Conservation (phyloP, 2,797 vertebrate species). For the Hafferia zeledoni region DNA sequence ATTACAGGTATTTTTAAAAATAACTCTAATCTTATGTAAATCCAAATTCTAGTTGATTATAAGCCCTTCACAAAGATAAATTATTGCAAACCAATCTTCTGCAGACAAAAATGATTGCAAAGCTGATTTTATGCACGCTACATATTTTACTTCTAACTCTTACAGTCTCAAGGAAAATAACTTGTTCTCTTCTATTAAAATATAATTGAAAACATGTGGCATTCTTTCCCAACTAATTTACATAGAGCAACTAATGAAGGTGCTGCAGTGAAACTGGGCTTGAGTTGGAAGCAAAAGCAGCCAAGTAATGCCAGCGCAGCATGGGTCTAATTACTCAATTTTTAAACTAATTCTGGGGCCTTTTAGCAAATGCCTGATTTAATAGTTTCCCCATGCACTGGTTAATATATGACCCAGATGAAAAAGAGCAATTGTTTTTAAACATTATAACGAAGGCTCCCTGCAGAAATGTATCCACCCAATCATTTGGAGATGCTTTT, state of each 20-base stretch:
- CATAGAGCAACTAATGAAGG: slow-evolving; percentile 62
- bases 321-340: slow-evolving; percentile 73
- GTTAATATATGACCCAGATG: slow-evolving; percentile 48
- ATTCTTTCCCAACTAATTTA: slow-evolving; percentile 62
- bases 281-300: slow-evolving; percentile 46
- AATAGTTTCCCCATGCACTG: slow-evolving; percentile 46
- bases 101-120: slow-evolving; percentile 19
- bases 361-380: slow-evolving; percentile 60
- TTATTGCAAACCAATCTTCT: slow-evolving; percentile 31
- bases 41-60: slow-evolving; percentile 16
- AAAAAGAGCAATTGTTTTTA: slow-evolving; percentile 61
- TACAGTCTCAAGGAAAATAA: slow-evolving; percentile 29
- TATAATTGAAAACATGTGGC: slow-evolving; percentile 59
- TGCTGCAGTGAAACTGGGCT: slow-evolving; percentile 34
- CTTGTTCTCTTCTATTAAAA: slow-evolving; percentile 63
- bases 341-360: slow-evolving; percentile 73
- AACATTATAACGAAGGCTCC: background rate
- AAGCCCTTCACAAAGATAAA: slow-evolving; percentile 19
- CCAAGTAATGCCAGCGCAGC: slow-evolving; percentile 64
- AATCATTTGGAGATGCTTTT: background rate
- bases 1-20: slow-evolving; percentile 13
- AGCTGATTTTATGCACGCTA: slow-evolving; percentile 4
- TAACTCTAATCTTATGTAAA: slow-evolving; percentile 4
- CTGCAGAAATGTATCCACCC: background rate
- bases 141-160: background rate